Conservation (phyloP, 2,113 vertebrate species). For the Microcebus murinus region DNA sequence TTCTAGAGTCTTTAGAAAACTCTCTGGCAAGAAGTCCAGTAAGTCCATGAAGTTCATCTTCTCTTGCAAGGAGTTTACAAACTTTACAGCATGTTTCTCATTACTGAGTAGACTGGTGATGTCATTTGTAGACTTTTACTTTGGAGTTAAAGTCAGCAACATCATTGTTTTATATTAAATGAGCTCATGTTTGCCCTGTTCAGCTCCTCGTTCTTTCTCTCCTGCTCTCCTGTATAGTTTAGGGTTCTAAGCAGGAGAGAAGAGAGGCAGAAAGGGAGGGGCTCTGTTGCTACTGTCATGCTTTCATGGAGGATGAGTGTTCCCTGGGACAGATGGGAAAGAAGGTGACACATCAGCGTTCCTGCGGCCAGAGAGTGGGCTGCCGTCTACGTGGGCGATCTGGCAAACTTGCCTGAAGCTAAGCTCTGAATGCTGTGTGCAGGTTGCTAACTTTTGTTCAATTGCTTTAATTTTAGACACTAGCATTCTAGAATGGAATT, state of each 20-base stretch:
- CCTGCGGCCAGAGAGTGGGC: not conserved
- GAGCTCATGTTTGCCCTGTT: not conserved
- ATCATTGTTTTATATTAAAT: not conserved
- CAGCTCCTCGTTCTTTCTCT: not conserved
- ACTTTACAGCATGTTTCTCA: not conserved
- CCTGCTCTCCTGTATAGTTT: not conserved
- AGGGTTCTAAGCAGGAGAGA: not conserved
- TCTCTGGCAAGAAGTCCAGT: conserved; percentile 22
- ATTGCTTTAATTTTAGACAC: conserved; percentile 24
- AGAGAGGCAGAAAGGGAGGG: not conserved
- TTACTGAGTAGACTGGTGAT: not conserved
- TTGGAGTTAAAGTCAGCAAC: not conserved
- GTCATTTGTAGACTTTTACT: not conserved
- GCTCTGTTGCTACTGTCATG: not conserved
- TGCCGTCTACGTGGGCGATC: not conserved
- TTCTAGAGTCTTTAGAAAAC: not conserved
- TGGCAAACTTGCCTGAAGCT: not conserved
- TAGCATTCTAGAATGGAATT: not conserved
- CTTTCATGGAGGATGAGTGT: not conserved
- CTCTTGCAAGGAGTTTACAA: not conserved
- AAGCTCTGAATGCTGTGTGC: not conserved
- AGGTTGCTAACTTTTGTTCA: not conserved
- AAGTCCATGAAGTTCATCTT: not conserved
- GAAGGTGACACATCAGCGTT: not conserved
- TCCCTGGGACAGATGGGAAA: conserved; percentile 56